Evolutionary conservation across 2,113 vertebrate genomes (phyloP).

Genomic region (Cathartes aura): DNA sequence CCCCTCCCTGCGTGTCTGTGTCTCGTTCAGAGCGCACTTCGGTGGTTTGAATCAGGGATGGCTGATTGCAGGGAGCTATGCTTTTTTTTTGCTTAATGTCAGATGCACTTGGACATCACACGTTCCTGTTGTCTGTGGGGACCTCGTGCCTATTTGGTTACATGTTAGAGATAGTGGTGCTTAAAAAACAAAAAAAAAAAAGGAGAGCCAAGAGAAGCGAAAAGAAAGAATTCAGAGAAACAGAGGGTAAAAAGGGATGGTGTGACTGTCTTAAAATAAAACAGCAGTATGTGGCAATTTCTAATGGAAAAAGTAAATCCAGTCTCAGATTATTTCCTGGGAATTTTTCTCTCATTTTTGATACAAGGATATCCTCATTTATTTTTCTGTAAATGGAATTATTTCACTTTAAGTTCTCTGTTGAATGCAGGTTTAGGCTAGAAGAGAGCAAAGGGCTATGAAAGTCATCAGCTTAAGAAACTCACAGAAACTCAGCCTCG

Average conservation of each 20-base stretch:
- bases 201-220: background rate
- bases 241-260: background rate
- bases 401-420: background rate
- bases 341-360: background rate
- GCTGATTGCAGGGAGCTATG: background rate
- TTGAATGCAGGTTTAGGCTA: constrained; percentile 36
- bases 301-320: background rate
- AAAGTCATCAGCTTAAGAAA: constrained; percentile 19
- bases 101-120: background rate
- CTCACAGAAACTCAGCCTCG: constrained; percentile 10
- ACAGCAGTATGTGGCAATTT: background rate
- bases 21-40: background rate
- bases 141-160: background rate
- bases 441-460: background rate
- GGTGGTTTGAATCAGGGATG: background rate
- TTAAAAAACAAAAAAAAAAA: background rate
- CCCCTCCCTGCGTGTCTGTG: background rate
- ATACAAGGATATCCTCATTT: background rate
- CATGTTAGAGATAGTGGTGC: background rate
- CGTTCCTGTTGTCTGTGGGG: background rate
- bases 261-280: background rate
- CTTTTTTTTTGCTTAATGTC: background rate
- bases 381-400: constrained; percentile 5
- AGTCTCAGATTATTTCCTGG: background rate
- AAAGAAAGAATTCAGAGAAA: background rate